Percentiles rank a stretch among this genome's conserved stretches.
Conservation (phyloP, 1,140 invertebrate species). For the Papilio aristodemus region DNA sequence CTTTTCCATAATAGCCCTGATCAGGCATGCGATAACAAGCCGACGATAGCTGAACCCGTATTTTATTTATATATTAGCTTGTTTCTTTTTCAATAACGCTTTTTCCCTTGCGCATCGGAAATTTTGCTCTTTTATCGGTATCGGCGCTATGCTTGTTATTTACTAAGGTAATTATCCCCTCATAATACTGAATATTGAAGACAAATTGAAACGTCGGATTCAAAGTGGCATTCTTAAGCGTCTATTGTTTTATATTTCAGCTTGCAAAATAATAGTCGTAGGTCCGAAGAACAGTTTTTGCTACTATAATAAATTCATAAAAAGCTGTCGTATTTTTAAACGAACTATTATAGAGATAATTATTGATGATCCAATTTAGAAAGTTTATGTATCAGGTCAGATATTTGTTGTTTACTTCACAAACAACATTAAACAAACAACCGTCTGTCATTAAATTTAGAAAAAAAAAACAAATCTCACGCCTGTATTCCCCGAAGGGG, state of each 20-base stretch:
- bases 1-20: conserved; percentile 74
- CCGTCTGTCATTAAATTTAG: too few species aligned
- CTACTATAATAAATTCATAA: too few species aligned
- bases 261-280: neutral
- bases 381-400: too few species aligned
- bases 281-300: too few species aligned
- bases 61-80: conserved; percentile 80
- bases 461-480: too few species aligned
- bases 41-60: conserved; percentile 80
- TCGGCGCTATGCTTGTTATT: conserved; percentile 72
- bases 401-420: too few species aligned
- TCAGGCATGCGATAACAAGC: conserved; percentile 80
- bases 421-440: too few species aligned
- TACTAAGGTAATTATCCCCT: conserved; percentile 71
- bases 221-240: conserved; percentile 5
- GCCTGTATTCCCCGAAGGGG: too few species aligned
- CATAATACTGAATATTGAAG: conserved; percentile 69
- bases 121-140: conserved; percentile 77
- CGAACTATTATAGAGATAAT: too few species aligned
- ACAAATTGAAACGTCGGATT: conserved; percentile 52
- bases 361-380: too few species aligned
- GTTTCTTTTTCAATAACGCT: conserved; percentile 79
- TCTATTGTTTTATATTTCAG: neutral
- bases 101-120: conserved; percentile 73
- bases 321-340: too few species aligned